Percentiles rank a stretch among this genome's conserved stretches.
Evolutionary conservation across 2,797 vertebrate genomes (phyloP).

Genomic region (Morelia viridis): DNA sequence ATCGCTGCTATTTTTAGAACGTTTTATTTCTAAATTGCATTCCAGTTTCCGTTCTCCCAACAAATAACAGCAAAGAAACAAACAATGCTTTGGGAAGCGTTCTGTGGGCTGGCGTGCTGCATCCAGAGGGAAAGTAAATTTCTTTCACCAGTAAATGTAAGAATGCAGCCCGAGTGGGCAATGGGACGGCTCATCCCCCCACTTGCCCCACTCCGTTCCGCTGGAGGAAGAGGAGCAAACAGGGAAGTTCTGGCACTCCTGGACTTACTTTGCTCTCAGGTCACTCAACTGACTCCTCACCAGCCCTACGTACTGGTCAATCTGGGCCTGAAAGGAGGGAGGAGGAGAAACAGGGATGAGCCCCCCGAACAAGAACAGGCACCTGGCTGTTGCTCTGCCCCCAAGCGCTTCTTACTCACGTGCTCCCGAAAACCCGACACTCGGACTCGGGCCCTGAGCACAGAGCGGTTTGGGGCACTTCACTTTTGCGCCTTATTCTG

Average conservation of each 20-base stretch:
- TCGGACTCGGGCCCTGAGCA: neutral
- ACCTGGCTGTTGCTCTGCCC: neutral
- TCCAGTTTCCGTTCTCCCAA: neutral
- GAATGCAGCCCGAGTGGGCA: neutral
- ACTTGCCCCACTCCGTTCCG: neutral
- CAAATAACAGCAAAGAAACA: neutral
- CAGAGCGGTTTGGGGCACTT: no score
- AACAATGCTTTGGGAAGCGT: neutral
- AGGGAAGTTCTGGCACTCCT: no score
- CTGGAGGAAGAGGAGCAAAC: neutral
- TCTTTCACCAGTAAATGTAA: neutral
- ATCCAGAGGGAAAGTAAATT: neutral
- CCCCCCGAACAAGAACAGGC: neutral
- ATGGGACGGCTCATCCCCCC: neutral
- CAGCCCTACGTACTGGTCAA: constrained; percentile 77
- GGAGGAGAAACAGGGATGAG: neutral
- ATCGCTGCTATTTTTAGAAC: neutral
- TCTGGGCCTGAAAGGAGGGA: constrained; percentile 75
- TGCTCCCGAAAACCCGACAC: neutral
- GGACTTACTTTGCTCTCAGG: constrained; percentile 84
- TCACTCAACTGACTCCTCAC: constrained; percentile 79
- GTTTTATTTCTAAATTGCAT: neutral
- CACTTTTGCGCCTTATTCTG: no score
- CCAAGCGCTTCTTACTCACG: no score
- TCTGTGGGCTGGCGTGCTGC: neutral